Base-by-base conservation (phyloP, 2,113 vertebrate species). In the Rostratula benghalensis region DNA sequence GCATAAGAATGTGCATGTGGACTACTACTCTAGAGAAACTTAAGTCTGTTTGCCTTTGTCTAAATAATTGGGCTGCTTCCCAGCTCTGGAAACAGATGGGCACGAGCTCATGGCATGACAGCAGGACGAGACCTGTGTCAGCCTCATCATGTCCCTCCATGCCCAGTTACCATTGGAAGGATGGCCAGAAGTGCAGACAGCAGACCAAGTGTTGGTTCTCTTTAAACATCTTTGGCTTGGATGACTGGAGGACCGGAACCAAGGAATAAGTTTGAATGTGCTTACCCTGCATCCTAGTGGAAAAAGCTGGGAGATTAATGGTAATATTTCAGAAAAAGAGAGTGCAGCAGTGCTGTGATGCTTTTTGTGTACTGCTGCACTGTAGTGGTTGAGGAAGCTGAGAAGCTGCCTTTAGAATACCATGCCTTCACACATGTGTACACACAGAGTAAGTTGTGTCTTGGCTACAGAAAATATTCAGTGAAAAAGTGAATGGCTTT, bases 361-460 rank as follows among this genome's bases (percentile, higher is more conserved):
- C 13, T 53, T 80, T 51, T 37, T 87, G 33, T 56, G 4, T 37
- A 4, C 37, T 30, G 2, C 19, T 50, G 46, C 46, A 14, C 13
- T 64, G 53, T 16, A 17, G 33, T 24, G 11, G 11, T 33, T 64
- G 64, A 56, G 73, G 33, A 77, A 15, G 25, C 57, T 80, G 30
- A 46, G 76, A 5, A 64, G 7, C 39, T 56, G 53, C 39, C 15
- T 80, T 50, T 30, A 33, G 81, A 35, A 30, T 27, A 33, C 50
- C 23, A 12, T 51, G 30, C 46, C 31, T 75, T 81, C 43, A 50
- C 73, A 64, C 8, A 6, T 7, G 6, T 23, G 23, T 43, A 31
- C 35, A 37, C 41, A 69, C 54, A 23, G 15, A 59, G 15, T 25
- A 39, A 81, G 41, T 37, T 0, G 0, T 46, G 2, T 43, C 11